phyloP scores from a whole-genome alignment of 2,113 vertebrate species.

The Oplegnathus fasciatus region DNA sequence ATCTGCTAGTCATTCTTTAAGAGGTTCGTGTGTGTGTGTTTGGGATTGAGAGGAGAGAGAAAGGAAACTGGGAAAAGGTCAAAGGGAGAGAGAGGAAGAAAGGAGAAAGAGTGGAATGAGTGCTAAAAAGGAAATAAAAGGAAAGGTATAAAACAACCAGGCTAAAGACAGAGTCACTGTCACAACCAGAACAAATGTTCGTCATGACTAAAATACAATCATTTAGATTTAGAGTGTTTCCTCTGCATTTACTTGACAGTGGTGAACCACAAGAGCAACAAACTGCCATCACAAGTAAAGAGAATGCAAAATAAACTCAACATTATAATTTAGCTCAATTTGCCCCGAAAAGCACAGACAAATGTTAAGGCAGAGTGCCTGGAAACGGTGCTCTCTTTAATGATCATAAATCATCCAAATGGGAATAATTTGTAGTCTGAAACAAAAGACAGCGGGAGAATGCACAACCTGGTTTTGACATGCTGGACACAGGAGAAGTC shows the following conservation, averaged over 20 bases:
- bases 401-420: slow-evolving; percentile 55
- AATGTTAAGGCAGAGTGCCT: slow-evolving; percentile 37
- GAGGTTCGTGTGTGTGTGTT: slow-evolving; percentile 26
- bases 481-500: slow-evolving; percentile 31
- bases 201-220: slow-evolving; percentile 53
- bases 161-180: slow-evolving; percentile 37
- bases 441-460: slow-evolving; percentile 43
- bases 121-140: slow-evolving; percentile 49
- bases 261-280: slow-evolving; percentile 66
- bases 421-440: slow-evolving; percentile 49
- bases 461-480: slow-evolving; percentile 25
- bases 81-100: slow-evolving; percentile 39
- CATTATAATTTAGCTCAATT: slow-evolving; percentile 58
- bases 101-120: slow-evolving; percentile 16
- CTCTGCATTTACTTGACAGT: slow-evolving; percentile 56
- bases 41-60: slow-evolving; percentile 26
- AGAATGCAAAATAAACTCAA: slow-evolving; percentile 57
- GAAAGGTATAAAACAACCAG: slow-evolving; percentile 33
- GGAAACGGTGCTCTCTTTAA: slow-evolving; percentile 30
- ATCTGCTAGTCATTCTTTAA: slow-evolving; percentile 75
- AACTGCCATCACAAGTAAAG: slow-evolving; percentile 57
- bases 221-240: slow-evolving; percentile 49
- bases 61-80: slow-evolving; percentile 64
- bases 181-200: slow-evolving; percentile 43
- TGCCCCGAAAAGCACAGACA: slow-evolving; percentile 39